Percentiles rank a stretch among this genome's conserved stretches.
Conservation (phyloP, 2,113 vertebrate species). For the Salvelinus fontinalis region DNA sequence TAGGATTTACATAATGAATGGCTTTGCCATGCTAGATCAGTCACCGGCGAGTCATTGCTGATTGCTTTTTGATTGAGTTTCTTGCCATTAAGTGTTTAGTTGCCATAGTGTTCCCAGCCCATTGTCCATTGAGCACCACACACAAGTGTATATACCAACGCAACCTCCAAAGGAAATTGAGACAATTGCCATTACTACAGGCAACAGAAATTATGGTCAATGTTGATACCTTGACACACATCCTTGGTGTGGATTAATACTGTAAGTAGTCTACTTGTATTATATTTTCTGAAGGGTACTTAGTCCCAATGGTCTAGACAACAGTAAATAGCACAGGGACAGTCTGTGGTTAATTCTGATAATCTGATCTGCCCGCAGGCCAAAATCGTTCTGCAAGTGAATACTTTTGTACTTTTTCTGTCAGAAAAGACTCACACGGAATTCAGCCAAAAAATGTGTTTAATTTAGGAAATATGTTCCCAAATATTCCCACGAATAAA, state of each 20-base stretch:
- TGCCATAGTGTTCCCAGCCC: slow-evolving; percentile 37
- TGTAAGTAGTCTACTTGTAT: not conserved
- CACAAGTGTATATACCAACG: not conserved
- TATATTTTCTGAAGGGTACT: too few relatives aligned
- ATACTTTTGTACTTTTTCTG: too few relatives aligned
- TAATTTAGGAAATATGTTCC: too few relatives aligned
- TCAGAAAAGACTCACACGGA: too few relatives aligned
- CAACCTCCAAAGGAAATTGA: too few relatives aligned
- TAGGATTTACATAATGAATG: slow-evolving; percentile 70
- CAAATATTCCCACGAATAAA: too few relatives aligned
- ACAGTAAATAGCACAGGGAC: not conserved
- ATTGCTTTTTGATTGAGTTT: slow-evolving; percentile 68
- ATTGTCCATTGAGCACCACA: slow-evolving; percentile 23
- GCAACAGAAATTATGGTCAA: too few relatives aligned
- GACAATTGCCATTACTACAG: too few relatives aligned
- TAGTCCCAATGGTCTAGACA: not conserved
- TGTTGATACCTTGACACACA: too few relatives aligned
- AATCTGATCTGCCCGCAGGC: slow-evolving; percentile 13
- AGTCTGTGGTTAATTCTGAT: not conserved
- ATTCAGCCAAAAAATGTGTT: too few relatives aligned
- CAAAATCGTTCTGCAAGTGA: too few relatives aligned
- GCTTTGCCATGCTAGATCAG: slow-evolving; percentile 61
- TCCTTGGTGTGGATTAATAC: too few relatives aligned
- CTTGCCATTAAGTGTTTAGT: slow-evolving; percentile 37
- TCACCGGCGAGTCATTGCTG: slow-evolving; percentile 55